Evolutionary conservation across 1,140 invertebrate genomes (phyloP), one percentile per base, ranked within the genome.

Genomic region (Nephila pilipes): DNA sequence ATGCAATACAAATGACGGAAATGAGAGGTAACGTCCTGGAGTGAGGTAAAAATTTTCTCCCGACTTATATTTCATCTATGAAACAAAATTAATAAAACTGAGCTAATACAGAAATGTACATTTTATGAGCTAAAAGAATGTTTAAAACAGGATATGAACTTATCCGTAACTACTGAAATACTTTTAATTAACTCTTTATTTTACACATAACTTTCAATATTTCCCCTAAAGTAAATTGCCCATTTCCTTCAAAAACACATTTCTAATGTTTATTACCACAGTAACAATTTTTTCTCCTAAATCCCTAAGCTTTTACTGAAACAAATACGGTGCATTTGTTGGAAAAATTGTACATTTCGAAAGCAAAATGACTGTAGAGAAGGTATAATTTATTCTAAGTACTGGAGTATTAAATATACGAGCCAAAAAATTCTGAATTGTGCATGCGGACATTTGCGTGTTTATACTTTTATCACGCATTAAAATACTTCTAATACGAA

Each of bases 211-310:
- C 60, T 63, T 63, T 63, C 22, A 25, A 8, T 63, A 63, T 63
- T 63, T 14, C 8, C n/a, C 22, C 14, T 10, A 63, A 60, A 63
- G n/a, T 25, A 63, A 63, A 63, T 63, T 63, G n/a, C 60, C 10
- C 46, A 46, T 46, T 46, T 46, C 46, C 46, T 46, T 46, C n/a
- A 63, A 63, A 63, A 63, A 25, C 60, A 25, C 60, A n/a, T 63
- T 10, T 63, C 60, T 25, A 63, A 63, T n/a, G 60, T 63, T 63
- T n/a, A 63, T 63, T 63, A 63, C 60, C 60, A 63, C n/a, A 63
- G 60, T 63, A n/a, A 22, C 60, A n/a, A 25, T n/a, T 63, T 63
- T 63, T 63, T 63, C 22, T 22, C n/a, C n/a, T 22, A 6, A 5
- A n/a, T n/a, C 22, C 22, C 5, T 22, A 8, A 63, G n/a, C n/a